Conservation (phyloP, 2,888 invertebrate species). For the Bursaphelenchus okinawaensis region DNA sequence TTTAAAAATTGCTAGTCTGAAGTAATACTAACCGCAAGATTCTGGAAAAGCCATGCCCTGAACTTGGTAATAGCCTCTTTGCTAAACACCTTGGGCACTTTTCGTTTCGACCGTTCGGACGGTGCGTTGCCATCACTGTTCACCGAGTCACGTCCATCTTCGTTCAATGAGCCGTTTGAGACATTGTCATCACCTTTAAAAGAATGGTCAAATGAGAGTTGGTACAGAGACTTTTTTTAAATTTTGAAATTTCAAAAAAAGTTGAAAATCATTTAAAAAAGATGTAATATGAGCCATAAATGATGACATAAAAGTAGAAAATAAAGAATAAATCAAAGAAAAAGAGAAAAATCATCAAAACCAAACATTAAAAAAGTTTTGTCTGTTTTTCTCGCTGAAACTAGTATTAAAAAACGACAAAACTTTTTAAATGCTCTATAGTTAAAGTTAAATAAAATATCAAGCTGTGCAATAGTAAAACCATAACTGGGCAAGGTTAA, state of each 20-base stretch:
- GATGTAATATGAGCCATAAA: background rate
- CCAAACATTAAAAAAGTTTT: background rate
- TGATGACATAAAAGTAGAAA: background rate
- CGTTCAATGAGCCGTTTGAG: slow-evolving; percentile 46
- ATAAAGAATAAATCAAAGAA: background rate
- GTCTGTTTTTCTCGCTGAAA: too few species aligned
- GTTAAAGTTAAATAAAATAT: too few species aligned
- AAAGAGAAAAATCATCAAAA: slow-evolving; percentile 11
- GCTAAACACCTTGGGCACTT: slow-evolving; percentile 57
- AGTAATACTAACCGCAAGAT: slow-evolving; percentile 51
- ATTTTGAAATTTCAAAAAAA: background rate
- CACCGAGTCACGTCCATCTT: slow-evolving; percentile 52
- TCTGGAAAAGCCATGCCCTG: slow-evolving; percentile 57
- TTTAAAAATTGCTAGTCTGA: too few species aligned
- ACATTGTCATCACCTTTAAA: slow-evolving; percentile 41
- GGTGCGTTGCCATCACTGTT: slow-evolving; percentile 34
- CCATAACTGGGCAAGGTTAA: too few species aligned
- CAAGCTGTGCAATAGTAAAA: too few species aligned
- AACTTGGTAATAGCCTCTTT: slow-evolving; percentile 58
- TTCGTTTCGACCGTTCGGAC: slow-evolving; percentile 29
- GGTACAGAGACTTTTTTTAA: too few species aligned
- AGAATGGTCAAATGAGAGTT: too few species aligned
- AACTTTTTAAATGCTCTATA: too few species aligned
- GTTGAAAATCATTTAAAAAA: slow-evolving; percentile 6
- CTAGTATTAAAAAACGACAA: too few species aligned